Base-by-base conservation (phyloP, 2,113 vertebrate species). In the Hiodon tergisus region DNA sequence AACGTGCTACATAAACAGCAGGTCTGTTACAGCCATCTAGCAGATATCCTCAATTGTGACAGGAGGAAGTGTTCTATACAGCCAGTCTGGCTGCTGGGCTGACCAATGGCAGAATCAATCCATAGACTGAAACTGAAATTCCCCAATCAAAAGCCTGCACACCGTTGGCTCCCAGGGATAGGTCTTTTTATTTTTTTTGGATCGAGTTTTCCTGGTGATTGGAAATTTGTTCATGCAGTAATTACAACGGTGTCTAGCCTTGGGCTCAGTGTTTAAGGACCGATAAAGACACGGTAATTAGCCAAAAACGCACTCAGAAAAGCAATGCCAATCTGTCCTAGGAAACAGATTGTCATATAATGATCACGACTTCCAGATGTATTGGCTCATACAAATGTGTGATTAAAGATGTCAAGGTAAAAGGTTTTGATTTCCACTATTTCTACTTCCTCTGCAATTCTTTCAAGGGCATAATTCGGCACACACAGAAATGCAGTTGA, bases 401-500 rank as follows among this genome's bases (percentile, higher is more conserved):
- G 13, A 75, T 60, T 60, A 60, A 61, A 58, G n/a, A 75, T 13
- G 67, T 50, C 54, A 58, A 69, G 31, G 55, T 46, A 51, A 4
- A 10, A 6, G 5, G 55, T 72, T 57, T 60, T 54, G 54, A 6
- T 72, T 73, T 11, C 61, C 17, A 52, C 8, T 10, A 11, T 58
- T 16, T 51, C 2, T 6, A 63, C 51, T 6, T 67, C 52, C 54
- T 13, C 31, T 5, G 4, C 17, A 53, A 53, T 31, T 69, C 67
- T 16, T 55, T 69, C 52, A 50, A 69, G 50, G 69, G 5, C 17
- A 9, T 8, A 59, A 76, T 48, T 16, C 53, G 52, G 14, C 13
- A 50, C 52, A 51, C 46, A 55, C 50, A 79, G 65, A 82, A 82
- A 83, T 80, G 74, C 78, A 80, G 85, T 84, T 81, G 83, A 75